Evolutionary conservation across 1,140 invertebrate genomes (phyloP), one percentile per base, ranked within the genome.

Genomic region (Paralvinella palmiformis): DNA sequence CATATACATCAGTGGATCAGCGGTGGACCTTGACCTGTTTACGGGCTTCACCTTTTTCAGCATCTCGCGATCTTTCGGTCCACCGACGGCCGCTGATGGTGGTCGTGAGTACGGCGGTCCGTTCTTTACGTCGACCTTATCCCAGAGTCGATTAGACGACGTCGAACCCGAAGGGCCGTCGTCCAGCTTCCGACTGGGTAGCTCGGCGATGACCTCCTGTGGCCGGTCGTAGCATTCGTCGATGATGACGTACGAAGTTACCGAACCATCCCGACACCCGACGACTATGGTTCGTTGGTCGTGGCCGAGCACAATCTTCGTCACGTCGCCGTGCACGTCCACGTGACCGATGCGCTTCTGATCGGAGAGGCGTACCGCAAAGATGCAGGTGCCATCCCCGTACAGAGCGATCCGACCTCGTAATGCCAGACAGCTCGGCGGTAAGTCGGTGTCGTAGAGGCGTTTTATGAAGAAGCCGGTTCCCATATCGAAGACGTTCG

Each of bases 271-370:
- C 10, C 55, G 53, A 44, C 76, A 79, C 13, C 78, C 78, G 15
- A 75, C 70, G 5, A 79, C 60, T n/a, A 79, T 52, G 0, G 76
- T 79, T 36, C 71, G 61, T 5, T 77, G 66, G 59, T 79, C 75
- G 22, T 65, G 44, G 59, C 75, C 73, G 15, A 76, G 58, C 27
- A 60, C 62, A 13, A 79, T 20, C 37, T 55, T 59, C 29, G 68
- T 71, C 32, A 78, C 63, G 15, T 68, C 59, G 1, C 70, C 70
- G 53, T 79, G 74, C 1, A 77, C 72, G 17, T 77, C 71, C 50
- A 77, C 75, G n/a, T 52, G 63, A 1, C 69, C 78, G 33, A 79
- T 69, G n/a, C 45, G 10, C 29, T 56, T 57, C 15, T 68, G 69
- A 63, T 75, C 75, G 3, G 36, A n/a, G 7, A 79, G 35, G 22